Percentiles rank a stretch among this genome's conserved stretches.
Evolutionary conservation across 1,140 invertebrate species (phyloP).

Genomic region (Saccostrea cuccullata): DNA sequence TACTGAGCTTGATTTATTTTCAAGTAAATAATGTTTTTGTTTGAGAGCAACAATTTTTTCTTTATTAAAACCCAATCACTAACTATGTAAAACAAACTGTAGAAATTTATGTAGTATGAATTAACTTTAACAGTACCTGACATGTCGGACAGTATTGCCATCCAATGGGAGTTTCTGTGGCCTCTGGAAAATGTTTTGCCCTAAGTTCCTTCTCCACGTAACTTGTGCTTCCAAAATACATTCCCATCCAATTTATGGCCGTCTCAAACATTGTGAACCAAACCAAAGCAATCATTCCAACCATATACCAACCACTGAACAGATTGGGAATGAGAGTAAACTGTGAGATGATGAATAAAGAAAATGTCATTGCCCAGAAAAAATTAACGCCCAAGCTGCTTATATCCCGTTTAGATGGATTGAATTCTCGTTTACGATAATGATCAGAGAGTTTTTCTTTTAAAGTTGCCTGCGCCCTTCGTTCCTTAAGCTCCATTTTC

Average conservation of each 20-base stretch:
- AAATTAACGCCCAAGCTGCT: constrained; percentile 54
- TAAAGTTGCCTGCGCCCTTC: constrained; percentile 46
- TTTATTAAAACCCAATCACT: too few relatives aligned
- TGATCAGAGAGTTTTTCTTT: constrained; percentile 63
- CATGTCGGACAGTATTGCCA: constrained; percentile 54
- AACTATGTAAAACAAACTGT: not conserved
- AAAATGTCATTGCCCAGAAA: constrained; percentile 57
- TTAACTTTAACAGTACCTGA: constrained; percentile 41
- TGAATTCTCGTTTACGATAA: constrained; percentile 61
- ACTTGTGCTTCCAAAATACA: constrained; percentile 54
- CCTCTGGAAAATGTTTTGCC: constrained; percentile 48
- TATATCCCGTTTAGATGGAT: constrained; percentile 44
- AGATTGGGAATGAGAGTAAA: constrained; percentile 52
- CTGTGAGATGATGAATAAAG: constrained; percentile 53
- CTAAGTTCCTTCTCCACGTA: constrained; percentile 54
- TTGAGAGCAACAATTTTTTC: too few relatives aligned
- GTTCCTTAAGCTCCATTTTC: constrained; percentile 54
- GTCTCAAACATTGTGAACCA: constrained; percentile 52
- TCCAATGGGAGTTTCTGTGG: constrained; percentile 51
- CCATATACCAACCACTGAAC: constrained; percentile 41
- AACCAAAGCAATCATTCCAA: constrained; percentile 40
- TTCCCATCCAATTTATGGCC: constrained; percentile 60
- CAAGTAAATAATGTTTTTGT: too few relatives aligned
- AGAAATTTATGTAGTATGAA: not conserved
- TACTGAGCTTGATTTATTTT: too few relatives aligned